These are phyloP conservation scores for Coreius guichenoti DNA, from an alignment of 2,797 vertebrate genomes.

Conservation along the genomic window DNA sequence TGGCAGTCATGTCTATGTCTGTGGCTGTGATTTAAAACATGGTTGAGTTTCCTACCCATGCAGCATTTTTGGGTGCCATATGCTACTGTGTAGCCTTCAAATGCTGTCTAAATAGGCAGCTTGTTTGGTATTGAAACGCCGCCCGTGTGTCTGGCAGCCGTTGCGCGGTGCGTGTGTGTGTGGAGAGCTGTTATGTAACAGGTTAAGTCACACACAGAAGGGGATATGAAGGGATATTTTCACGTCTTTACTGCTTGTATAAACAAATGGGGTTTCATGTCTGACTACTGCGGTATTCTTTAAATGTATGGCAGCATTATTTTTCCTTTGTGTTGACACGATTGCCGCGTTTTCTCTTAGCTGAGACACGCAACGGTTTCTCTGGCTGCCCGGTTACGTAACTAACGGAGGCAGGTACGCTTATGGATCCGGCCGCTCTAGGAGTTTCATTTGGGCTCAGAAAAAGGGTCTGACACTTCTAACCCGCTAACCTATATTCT, in stretches of 20 bases:
- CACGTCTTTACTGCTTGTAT: constrained; percentile 13
- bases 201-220: constrained; percentile 77
- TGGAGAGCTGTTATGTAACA: constrained; percentile 83
- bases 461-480: constrained; percentile 44
- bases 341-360: constrained; percentile 8
- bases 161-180: constrained; percentile 28
- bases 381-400: constrained; percentile 41
- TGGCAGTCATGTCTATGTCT: constrained; percentile 19
- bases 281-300: not conserved
- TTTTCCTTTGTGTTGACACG: constrained; percentile 2
- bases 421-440: constrained; percentile 1
- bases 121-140: constrained; percentile 1
- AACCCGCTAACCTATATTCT: constrained; percentile 68
- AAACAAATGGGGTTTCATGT: constrained; percentile 14
- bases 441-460: constrained; percentile 8
- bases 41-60: not conserved
- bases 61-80: not conserved
- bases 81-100: constrained; percentile 1
- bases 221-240: constrained; percentile 50
- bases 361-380: not conserved
- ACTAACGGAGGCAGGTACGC: constrained; percentile 35
- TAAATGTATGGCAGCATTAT: not conserved
- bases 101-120: constrained; percentile 34
- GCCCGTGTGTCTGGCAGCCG: constrained; percentile 30
- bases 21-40: not conserved